Evolutionary conservation across 2,888 invertebrate species (phyloP).

Genomic region (Zeuzera pyrina): DNA sequence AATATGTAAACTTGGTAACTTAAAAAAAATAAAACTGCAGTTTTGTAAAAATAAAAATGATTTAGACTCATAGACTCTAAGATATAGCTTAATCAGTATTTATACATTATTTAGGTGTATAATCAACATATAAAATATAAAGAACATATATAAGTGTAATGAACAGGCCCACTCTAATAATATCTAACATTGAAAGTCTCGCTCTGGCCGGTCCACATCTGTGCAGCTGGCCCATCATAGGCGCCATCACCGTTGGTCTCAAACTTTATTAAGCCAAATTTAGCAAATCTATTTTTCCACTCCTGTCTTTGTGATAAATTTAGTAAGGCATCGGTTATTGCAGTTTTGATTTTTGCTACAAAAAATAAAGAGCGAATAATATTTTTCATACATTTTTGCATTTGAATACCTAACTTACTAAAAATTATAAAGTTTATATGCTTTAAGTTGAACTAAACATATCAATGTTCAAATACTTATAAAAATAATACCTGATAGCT

Average conservation of each 20-base stretch:
- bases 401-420: neutral
- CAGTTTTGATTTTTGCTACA: slow-evolving; percentile 51
- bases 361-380: slow-evolving; percentile 13
- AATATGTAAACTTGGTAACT: slow-evolving; percentile 6
- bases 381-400: neutral
- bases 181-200: slow-evolving; percentile 67
- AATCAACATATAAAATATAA: slow-evolving; percentile 59
- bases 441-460: neutral
- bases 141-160: slow-evolving; percentile 52
- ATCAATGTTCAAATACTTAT: neutral
- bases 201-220: slow-evolving; percentile 60
- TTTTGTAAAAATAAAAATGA: slow-evolving; percentile 6
- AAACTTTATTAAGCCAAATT: slow-evolving; percentile 65
- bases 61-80: slow-evolving; percentile 1
- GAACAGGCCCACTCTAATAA: slow-evolving; percentile 60
- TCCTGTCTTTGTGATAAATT: slow-evolving; percentile 38
- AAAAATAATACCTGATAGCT: slow-evolving; percentile 62
- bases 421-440: neutral
- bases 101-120: slow-evolving; percentile 20
- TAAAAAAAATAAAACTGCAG: neutral
- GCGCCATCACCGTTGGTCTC: slow-evolving; percentile 50
- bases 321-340: slow-evolving; percentile 50
- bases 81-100: neutral
- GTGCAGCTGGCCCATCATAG: slow-evolving; percentile 65
- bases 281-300: slow-evolving; percentile 57